Evolutionary conservation across 30 jellyfish, hydroid and myxozoan species (phyloP).

Genomic region (Turritopsis rubra): DNA sequence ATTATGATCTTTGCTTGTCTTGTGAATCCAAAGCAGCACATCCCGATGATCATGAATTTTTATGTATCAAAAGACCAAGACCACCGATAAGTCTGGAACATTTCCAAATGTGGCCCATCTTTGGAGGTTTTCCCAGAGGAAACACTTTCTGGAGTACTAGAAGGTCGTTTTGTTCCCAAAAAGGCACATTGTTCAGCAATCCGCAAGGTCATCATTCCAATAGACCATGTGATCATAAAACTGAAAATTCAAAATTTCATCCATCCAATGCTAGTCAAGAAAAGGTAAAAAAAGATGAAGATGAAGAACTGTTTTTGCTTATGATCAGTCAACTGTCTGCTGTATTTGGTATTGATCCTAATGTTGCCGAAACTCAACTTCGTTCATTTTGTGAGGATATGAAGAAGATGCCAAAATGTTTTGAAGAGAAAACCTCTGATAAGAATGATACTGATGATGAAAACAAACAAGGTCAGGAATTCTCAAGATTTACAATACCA

Average conservation of each 20-base stretch:
- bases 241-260: neutral
- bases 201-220: neutral
- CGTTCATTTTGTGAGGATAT: neutral
- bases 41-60: slow-evolving; percentile 81
- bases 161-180: too few relatives aligned
- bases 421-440: neutral
- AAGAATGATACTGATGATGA: neutral
- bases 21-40: slow-evolving; percentile 84
- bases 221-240: neutral
- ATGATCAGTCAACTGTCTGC: neutral
- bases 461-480: neutral
- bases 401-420: neutral
- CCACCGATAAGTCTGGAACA: neutral
- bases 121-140: neutral
- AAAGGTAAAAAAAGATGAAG: neutral
- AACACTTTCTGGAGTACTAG: neutral
- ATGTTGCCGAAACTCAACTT: neutral
- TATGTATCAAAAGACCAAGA: slow-evolving; percentile 68
- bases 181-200: neutral
- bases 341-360: slow-evolving; percentile 13
- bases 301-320: neutral
- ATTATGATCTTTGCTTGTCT: slow-evolving; percentile 75
- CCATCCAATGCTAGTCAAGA: neutral
- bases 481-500: neutral
- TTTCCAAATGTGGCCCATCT: neutral